Evolutionary conservation across 2,797 vertebrate species (phyloP), one percentile per base, ranked within the genome.

Genomic region (Pangasius krempfi): DNA sequence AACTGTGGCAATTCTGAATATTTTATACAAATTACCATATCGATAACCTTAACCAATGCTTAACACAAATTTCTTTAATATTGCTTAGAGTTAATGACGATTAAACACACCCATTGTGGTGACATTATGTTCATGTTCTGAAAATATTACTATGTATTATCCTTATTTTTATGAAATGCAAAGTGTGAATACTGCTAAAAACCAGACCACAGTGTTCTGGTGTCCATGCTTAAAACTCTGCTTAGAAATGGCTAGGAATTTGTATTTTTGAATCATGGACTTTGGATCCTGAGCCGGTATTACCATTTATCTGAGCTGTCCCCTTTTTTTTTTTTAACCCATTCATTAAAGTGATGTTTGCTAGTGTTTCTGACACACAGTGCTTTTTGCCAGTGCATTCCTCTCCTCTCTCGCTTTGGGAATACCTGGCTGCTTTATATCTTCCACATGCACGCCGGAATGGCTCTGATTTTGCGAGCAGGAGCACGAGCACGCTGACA

Each of bases 381-480:
- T n/a, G 85, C 68, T 87, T 90, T 90, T 86, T 82, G 88, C 89
- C 86, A 89, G 90, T 90, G 90, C 95, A 96, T 96, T 96, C 96
- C 95, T 94, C 94, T 88, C 93, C 95, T 91, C 93, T 93, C 93
- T 93, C 88, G 91, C 93, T 92, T 92, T 89, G 81, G 80, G 93
- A 94, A 94, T 96, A 96, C 95, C 96, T 96, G 95, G 94, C 95
- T 96, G 96, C 94, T 94, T 96, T 96, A 94, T 96, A 94, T 96
- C 95, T 96, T 95, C 95, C 95, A 96, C 94, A 96, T 96, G 95
- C 94, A 94, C 70, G 52, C 66, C 86, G 70, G 89, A 90, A 86
- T 91, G 94, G 92, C 91, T 91, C 92, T 90, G 92, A 94, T 93
- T 94, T 93, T 95, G 90, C 92, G 91, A 92, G 92, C 94, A 92